These are phyloP conservation scores for Ceuthmochares aereus DNA, from an alignment of 2,113 vertebrate species.

Conservation along the genomic window DNA sequence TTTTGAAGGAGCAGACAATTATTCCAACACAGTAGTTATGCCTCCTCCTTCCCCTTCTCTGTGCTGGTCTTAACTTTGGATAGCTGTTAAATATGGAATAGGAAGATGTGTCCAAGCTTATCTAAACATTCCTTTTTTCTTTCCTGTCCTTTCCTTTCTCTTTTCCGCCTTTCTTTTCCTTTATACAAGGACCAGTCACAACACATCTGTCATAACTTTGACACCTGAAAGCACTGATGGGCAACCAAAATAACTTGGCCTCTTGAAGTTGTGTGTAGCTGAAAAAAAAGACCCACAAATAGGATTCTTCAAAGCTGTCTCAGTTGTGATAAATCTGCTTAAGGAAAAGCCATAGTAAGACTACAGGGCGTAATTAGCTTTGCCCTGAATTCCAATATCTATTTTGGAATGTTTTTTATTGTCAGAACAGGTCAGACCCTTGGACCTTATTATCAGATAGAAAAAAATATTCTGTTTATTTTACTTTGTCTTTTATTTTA, in stretches of 20 bases:
- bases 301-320: constrained; percentile 9
- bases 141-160: not conserved
- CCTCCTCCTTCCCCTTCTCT: not conserved
- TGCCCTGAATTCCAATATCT: not conserved
- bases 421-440: not conserved
- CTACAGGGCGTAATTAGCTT: not conserved
- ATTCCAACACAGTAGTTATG: not conserved
- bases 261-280: constrained; percentile 1
- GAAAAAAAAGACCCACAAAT: not conserved
- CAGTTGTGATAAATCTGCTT: not conserved
- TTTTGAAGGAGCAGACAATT: not conserved
- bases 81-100: not conserved
- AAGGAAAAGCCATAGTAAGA: not conserved
- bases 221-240: not conserved
- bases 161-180: not conserved
- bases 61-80: not conserved
- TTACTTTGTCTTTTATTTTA: not conserved
- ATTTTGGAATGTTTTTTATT: not conserved
- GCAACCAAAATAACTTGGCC: not conserved
- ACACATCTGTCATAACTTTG: not conserved
- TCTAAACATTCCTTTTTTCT: not conserved
- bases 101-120: not conserved
- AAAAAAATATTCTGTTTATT: not conserved
- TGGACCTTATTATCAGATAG: not conserved
- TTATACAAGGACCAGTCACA: not conserved